These are phyloP conservation scores for Nemurella pictetii DNA, from an alignment of 2,888 invertebrate genomes.

Conservation along the genomic window DNA sequence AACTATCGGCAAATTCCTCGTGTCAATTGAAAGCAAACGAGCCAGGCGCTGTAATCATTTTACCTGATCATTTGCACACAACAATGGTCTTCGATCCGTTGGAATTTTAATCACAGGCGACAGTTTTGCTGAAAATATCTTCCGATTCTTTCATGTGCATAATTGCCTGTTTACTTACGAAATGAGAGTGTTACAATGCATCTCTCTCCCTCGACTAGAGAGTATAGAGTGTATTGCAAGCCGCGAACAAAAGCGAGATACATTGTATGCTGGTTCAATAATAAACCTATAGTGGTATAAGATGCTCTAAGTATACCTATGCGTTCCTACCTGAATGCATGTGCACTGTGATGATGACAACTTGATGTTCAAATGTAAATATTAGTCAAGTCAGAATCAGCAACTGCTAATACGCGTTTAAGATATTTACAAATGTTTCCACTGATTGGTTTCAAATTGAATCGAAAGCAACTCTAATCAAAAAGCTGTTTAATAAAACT, in stretches of 20 bases:
- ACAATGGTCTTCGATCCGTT: neutral
- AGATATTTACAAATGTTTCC: neutral
- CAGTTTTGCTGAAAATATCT: neutral
- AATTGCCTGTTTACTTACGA: neutral
- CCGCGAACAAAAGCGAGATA: neutral
- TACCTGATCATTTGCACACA: neutral
- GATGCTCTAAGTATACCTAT: neutral
- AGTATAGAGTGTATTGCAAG: neutral
- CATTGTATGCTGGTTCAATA: neutral
- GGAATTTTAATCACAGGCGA: neutral
- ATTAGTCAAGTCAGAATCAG: neutral
- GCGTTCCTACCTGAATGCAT: too few relatives aligned
- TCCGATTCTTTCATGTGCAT: neutral
- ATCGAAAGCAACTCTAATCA: neutral
- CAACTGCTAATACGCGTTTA: neutral
- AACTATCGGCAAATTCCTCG: neutral
- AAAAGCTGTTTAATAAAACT: neutral
- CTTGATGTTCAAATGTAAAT: neutral
- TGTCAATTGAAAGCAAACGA: neutral
- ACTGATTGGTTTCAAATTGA: neutral
- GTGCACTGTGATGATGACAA: neutral
- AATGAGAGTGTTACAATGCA: neutral
- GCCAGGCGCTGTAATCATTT: neutral
- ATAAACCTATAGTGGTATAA: neutral
- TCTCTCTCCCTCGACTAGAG: neutral